Conservation (phyloP, 2,797 vertebrate species). For the Novumbra hubbsi region DNA sequence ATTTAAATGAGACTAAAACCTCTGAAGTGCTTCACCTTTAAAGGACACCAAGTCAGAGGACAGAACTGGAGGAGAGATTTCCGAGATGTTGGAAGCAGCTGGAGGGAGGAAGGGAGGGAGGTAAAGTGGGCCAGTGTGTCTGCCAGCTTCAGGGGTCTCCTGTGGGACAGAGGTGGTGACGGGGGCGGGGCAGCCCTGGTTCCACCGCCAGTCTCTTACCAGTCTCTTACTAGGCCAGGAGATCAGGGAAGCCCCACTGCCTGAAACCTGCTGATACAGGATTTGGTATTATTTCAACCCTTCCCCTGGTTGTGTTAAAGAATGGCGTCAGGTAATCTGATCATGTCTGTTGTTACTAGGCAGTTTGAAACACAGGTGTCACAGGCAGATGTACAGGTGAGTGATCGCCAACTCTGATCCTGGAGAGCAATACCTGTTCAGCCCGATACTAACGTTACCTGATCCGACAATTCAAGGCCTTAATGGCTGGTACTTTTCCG, state of each 20-base stretch:
- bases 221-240: conserved; percentile 58
- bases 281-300: not conserved
- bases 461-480: not conserved
- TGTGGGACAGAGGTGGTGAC: conserved; percentile 45
- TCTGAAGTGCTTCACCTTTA: conserved; percentile 26
- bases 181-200: conserved; percentile 47
- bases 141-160: conserved; percentile 60
- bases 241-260: conserved; percentile 36
- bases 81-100: conserved; percentile 16
- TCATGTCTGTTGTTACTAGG: not conserved
- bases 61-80: conserved; percentile 23
- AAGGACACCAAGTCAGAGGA: conserved; percentile 10
- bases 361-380: not conserved
- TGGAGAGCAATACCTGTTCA: not conserved
- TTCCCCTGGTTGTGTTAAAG: not conserved
- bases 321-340: not conserved
- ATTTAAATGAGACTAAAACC: not conserved
- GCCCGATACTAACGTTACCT: not conserved
- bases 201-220: conserved; percentile 46
- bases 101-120: conserved; percentile 9
- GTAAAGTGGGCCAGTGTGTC: conserved; percentile 71
- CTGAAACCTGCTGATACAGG: not conserved
- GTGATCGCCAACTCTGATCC: not conserved
- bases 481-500: not conserved
- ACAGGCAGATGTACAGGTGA: not conserved